A percentile compares a stretch with the other conserved stretches of the same genome.
These are phyloP conservation scores for Spinibarbus caldwelli DNA, from an alignment of 2,797 vertebrate species.

Conservation along the genomic window DNA sequence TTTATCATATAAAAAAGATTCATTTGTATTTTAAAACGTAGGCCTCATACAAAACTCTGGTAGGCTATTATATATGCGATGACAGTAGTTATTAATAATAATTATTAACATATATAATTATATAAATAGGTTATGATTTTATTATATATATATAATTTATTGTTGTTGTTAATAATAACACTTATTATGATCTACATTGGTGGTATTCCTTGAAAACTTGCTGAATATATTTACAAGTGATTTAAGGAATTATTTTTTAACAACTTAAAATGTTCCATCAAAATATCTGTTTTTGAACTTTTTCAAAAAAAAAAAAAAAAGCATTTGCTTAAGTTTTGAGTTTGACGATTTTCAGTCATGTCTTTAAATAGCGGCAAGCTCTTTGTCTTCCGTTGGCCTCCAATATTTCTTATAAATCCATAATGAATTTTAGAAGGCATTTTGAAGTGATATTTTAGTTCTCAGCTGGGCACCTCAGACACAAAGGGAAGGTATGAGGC, in stretches of 20 bases:
- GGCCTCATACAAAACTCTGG: background rate
- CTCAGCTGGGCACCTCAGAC: slow-evolving; percentile 70
- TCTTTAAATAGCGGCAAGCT: slow-evolving; percentile 38
- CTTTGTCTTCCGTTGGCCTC: background rate
- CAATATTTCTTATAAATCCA: slow-evolving; percentile 8
- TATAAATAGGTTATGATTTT: too few relatives aligned
- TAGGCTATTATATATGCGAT: background rate
- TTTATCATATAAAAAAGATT: background rate
- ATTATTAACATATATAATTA: too few relatives aligned
- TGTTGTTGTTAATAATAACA: too few relatives aligned
- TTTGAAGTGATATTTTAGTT: slow-evolving; percentile 69
- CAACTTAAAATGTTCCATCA: too few relatives aligned
- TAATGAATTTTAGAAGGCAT: slow-evolving; percentile 4
- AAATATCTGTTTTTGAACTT: background rate
- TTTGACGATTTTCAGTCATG: slow-evolving; percentile 74
- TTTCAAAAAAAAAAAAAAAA: too few relatives aligned
- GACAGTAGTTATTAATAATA: too few relatives aligned
- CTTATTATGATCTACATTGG: too few relatives aligned
- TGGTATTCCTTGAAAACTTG: too few relatives aligned
- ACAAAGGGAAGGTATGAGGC: slow-evolving; percentile 63
- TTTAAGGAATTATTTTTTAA: too few relatives aligned
- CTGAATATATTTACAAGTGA: too few relatives aligned
- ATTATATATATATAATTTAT: too few relatives aligned
- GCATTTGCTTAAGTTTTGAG: background rate
- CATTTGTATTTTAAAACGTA: too few relatives aligned